A percentile compares a stretch with the other conserved stretches of the same genome.
phyloP scores from a whole-genome alignment of 2,888 invertebrate species.

The Megastigmus dorsalis region DNA sequence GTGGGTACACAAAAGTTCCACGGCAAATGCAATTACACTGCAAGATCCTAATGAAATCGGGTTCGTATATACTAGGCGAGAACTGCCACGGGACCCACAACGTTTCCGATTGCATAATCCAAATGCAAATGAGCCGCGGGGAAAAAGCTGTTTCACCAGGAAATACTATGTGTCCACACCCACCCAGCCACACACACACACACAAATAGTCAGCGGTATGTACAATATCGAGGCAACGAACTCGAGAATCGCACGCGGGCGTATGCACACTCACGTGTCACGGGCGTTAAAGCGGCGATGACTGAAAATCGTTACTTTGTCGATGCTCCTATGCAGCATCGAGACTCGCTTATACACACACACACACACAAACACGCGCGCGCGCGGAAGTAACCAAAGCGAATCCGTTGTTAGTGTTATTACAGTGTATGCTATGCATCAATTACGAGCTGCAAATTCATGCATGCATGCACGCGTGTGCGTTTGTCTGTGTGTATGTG shows the following conservation, averaged over 20 bases:
- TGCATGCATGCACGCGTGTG: background rate
- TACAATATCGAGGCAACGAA: conserved; percentile 60
- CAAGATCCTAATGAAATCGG: too few relatives aligned
- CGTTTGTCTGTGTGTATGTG: background rate
- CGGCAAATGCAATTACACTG: too few relatives aligned
- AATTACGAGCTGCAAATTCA: background rate
- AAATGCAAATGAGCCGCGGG: background rate
- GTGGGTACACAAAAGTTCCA: too few relatives aligned
- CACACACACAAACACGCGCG: too few relatives aligned
- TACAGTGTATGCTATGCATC: background rate
- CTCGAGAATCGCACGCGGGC: conserved; percentile 10
- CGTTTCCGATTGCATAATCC: background rate
- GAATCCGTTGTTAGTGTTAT: too few relatives aligned
- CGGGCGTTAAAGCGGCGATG: conserved; percentile 57
- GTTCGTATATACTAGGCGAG: background rate
- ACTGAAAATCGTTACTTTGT: conserved; percentile 71
- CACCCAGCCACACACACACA: too few relatives aligned
- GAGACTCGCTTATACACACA: too few relatives aligned
- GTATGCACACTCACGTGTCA: conserved; percentile 55
- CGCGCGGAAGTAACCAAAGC: too few relatives aligned
- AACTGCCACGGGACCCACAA: too few relatives aligned
- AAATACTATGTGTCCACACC: too few relatives aligned
- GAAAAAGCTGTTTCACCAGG: background rate
- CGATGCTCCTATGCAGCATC: conserved; percentile 16
- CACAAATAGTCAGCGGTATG: too few relatives aligned